Percentiles rank a stretch among this genome's conserved stretches.
phyloP scores from a whole-genome alignment of 2,888 invertebrate genomes.

The Erebia epiphron region DNA sequence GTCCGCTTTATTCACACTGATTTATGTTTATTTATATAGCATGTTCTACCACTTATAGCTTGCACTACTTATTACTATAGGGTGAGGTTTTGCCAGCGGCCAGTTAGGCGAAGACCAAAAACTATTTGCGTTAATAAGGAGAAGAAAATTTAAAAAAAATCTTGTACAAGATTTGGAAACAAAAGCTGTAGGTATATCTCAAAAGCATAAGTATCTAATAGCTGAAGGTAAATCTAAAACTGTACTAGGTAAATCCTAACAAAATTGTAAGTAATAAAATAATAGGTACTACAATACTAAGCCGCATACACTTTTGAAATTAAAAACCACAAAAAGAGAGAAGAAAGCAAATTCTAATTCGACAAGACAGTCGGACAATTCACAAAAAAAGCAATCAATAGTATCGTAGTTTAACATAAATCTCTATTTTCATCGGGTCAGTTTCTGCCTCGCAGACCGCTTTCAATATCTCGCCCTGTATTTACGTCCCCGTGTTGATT shows the following conservation, averaged over 20 bases:
- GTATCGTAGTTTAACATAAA: too few relatives aligned
- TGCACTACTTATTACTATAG: not conserved
- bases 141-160: not conserved
- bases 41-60: conserved; percentile 25
- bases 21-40: conserved; percentile 24
- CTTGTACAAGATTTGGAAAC: not conserved
- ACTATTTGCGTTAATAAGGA: not conserved
- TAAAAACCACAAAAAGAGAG: too few relatives aligned
- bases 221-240: too few relatives aligned
- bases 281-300: too few relatives aligned
- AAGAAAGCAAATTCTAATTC: too few relatives aligned
- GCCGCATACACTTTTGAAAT: too few relatives aligned
- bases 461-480: not conserved
- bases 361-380: too few relatives aligned
- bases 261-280: too few relatives aligned
- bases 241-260: too few relatives aligned
- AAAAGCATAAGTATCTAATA: too few relatives aligned
- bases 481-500: not conserved
- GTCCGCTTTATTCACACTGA: conserved; percentile 58
- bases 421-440: not conserved
- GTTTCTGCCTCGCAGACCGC: not conserved
- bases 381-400: too few relatives aligned
- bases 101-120: not conserved
- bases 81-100: not conserved
- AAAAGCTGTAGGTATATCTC: too few relatives aligned